Conservation (phyloP, 2,797 vertebrate genomes). For the Lophius americanus region DNA sequence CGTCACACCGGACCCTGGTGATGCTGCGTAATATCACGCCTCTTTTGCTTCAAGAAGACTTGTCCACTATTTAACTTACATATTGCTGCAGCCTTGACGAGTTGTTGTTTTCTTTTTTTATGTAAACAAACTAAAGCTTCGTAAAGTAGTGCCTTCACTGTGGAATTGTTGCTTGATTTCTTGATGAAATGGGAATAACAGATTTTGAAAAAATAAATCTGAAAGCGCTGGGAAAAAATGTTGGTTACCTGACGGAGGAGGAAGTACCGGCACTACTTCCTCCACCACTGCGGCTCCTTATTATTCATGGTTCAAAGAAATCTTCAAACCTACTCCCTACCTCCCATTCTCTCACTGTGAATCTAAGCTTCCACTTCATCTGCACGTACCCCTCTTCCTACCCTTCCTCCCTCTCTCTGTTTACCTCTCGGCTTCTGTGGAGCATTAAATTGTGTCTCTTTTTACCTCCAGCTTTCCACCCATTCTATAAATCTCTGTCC, state of each 20-base stretch:
- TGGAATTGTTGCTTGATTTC: no score
- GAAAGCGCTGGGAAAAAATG: slow-evolving; percentile 35
- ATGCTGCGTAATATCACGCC: no score
- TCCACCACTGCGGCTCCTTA: slow-evolving; percentile 30
- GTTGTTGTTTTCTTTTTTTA: no score
- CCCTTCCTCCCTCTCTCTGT: slow-evolving; percentile 35
- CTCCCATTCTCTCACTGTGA: slow-evolving; percentile 31
- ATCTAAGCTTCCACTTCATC: slow-evolving; percentile 43
- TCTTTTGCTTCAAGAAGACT: no score
- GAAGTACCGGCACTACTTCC: slow-evolving; percentile 2
- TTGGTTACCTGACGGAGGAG: slow-evolving; percentile 33
- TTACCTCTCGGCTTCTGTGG: slow-evolving; percentile 50
- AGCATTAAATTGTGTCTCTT: slow-evolving; percentile 56
- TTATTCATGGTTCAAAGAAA: slow-evolving; percentile 40
- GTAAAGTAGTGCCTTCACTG: no score
- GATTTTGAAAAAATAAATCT: slow-evolving; percentile 47
- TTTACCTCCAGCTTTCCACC: slow-evolving; percentile 33
- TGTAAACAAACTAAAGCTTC: no score
- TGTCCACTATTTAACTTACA: no score
- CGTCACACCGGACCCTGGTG: slow-evolving; percentile 26
- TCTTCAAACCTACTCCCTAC: slow-evolving; percentile 42
- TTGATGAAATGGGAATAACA: slow-evolving; percentile 12
- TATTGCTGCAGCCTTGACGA: no score
- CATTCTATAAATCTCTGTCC: slow-evolving; percentile 48
- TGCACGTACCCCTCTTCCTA: slow-evolving; percentile 27